Percentiles rank a stretch among this genome's conserved stretches.
phyloP scores from a whole-genome alignment of 1,140 invertebrate genomes.

The Hylaeus anthracinus region DNA sequence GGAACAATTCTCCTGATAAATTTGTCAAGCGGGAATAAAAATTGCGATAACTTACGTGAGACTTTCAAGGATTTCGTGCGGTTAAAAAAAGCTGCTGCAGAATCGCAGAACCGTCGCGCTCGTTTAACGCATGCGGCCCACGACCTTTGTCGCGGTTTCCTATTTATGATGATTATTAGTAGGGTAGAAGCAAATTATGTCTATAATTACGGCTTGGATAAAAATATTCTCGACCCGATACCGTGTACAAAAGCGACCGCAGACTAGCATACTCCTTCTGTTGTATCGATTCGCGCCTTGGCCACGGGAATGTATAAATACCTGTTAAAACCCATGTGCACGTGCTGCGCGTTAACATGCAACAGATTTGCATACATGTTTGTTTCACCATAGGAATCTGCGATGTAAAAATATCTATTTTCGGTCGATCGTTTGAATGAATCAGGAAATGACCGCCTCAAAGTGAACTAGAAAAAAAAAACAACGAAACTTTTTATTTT shows the following conservation, averaged over 20 bases:
- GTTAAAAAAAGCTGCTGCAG: slow-evolving; percentile 12
- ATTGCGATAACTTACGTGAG: not conserved
- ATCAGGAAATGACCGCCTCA: no score
- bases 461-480: no score
- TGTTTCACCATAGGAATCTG: slow-evolving; percentile 24
- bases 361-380: slow-evolving; percentile 14
- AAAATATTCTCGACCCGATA: slow-evolving; percentile 51
- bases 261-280: slow-evolving; percentile 16
- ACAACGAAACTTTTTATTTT: no score
- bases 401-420: slow-evolving; percentile 41
- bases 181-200: slow-evolving; percentile 44
- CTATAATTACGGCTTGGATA: slow-evolving; percentile 52
- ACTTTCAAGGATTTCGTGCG: not conserved
- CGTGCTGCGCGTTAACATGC: slow-evolving; percentile 39
- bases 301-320: slow-evolving; percentile 46
- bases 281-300: slow-evolving; percentile 51
- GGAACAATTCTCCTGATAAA: not conserved
- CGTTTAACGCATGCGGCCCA: slow-evolving; percentile 39
- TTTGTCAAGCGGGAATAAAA: slow-evolving; percentile 11
- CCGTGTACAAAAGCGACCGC: slow-evolving; percentile 30
- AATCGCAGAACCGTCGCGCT: slow-evolving; percentile 10
- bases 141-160: slow-evolving; percentile 47
- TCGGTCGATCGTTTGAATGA: not conserved
- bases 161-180: slow-evolving; percentile 57
- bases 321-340: slow-evolving; percentile 36